Base-by-base conservation (phyloP, 2,888 invertebrate species). In the Ryuthela nishihirai region DNA sequence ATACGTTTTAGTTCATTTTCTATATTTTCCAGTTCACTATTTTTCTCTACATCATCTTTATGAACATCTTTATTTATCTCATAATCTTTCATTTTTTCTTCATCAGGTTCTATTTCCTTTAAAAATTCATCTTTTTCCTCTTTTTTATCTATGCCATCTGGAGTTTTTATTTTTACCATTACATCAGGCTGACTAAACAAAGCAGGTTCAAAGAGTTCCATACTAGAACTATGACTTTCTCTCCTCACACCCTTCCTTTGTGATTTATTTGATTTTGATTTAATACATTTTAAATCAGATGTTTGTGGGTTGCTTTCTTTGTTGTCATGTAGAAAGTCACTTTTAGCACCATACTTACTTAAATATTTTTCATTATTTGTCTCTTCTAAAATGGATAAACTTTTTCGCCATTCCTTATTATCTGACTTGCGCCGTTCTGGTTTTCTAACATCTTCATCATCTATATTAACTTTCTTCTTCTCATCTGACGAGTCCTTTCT, bases 101-200 rank as follows among this genome's bases (percentile, higher is more conserved):
- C 20, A 20, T 39, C 12, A 20, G 15, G 1, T 3, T 40, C 3
- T 4, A 9, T 12, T 17, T 25, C 2, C 2, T 4, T 25, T 15
- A 24, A 17, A 25, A 12, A 20, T 5, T 24, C 39, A 38, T 6
- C 23, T 26, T 41, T 26, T 29, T 41, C 42, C 17, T 35, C 26
- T 23, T 45, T 21, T 18, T 42, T 26, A 25, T 10, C 26, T 12
- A 18, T 2, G 15, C 4, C 15, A 50, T 52, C 38, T 46, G 45
- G 50, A 23, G 29, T 15, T 17, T 42, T 38, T 6, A 59, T 41
- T 50, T 59, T 62, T 12, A 45, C 18, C 60, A 67, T 49, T 20
- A 87, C 85, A 77, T 87, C 87, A 18, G 87, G 87, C 36, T 85
- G 83, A 5, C 87, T 86, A 72, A 87, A 87, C 54, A 87, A 73